These are phyloP conservation scores for Chrysemys picta DNA, from an alignment of 2,113 vertebrate species.

Conservation along the genomic window DNA sequence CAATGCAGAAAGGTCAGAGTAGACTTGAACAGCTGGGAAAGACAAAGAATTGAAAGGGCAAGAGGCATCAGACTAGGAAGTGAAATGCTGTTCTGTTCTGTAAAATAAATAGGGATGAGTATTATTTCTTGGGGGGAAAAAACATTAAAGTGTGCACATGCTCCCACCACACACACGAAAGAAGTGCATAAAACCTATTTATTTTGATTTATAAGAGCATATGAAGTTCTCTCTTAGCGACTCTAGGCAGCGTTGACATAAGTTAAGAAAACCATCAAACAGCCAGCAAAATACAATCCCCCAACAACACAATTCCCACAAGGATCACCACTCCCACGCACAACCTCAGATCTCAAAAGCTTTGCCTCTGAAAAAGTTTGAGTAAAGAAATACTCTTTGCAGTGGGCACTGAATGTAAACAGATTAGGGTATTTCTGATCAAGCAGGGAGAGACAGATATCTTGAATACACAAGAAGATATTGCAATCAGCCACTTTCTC, in stretches of 20 bases:
- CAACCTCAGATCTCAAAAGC: neutral
- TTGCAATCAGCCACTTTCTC: neutral
- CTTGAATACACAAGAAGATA: neutral
- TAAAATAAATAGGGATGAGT: neutral
- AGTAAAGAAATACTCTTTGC: neutral
- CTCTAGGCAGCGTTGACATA: neutral
- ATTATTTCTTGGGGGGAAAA: neutral
- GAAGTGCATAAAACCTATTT: accelerated
- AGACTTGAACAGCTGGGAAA: neutral
- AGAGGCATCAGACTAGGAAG: neutral
- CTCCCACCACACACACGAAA: neutral
- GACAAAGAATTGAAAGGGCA: neutral
- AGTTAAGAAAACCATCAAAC: neutral
- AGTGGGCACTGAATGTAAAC: neutral
- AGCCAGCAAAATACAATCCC: neutral
- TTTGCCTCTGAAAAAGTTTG: neutral
- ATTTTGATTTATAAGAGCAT: neutral
- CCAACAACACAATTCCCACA: neutral
- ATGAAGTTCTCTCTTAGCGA: neutral
- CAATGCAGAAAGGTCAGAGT: neutral
- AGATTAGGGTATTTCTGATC: neutral
- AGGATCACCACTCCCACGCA: neutral
- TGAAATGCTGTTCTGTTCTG: neutral
- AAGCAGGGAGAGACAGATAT: neutral
- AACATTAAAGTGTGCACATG: neutral